phyloP scores from a whole-genome alignment of 2,113 vertebrate genomes.

The Hystrix brachyura region DNA sequence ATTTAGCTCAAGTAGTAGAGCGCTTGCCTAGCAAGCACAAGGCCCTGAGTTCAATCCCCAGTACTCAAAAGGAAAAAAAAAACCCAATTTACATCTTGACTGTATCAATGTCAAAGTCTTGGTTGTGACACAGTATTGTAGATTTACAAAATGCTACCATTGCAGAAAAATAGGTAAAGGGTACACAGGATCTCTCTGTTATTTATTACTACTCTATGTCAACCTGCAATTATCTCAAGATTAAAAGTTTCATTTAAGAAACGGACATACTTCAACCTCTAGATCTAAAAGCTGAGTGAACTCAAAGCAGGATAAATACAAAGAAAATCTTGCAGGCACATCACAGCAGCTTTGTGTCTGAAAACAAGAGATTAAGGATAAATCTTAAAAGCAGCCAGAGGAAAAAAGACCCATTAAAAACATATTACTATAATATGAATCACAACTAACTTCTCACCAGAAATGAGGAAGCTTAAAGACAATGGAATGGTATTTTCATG shows the following conservation, averaged over 20 bases:
- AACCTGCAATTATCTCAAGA: neutral
- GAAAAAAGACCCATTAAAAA: neutral
- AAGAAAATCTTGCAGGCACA: neutral
- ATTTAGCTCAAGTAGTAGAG: too few relatives aligned
- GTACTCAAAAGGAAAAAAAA: too few relatives aligned
- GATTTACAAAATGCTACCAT: neutral
- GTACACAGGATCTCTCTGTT: neutral
- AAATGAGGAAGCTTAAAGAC: neutral
- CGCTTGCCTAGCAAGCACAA: too few relatives aligned
- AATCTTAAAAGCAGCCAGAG: neutral
- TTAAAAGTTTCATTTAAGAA: neutral
- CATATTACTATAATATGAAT: neutral
- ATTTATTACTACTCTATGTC: neutral
- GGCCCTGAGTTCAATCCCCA: too few relatives aligned
- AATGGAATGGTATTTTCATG: neutral
- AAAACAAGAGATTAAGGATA: slow-evolving; percentile 5
- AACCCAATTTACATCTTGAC: neutral
- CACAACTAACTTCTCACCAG: neutral
- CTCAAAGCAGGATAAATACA: neutral
- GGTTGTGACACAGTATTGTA: neutral
- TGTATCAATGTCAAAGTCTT: neutral
- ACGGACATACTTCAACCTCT: neutral
- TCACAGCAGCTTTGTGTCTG: neutral
- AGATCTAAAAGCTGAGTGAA: neutral
- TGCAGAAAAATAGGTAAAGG: neutral